These are phyloP conservation scores for Heliothis peltigera DNA, from an alignment of 2,888 invertebrate species.

Conservation along the genomic window DNA sequence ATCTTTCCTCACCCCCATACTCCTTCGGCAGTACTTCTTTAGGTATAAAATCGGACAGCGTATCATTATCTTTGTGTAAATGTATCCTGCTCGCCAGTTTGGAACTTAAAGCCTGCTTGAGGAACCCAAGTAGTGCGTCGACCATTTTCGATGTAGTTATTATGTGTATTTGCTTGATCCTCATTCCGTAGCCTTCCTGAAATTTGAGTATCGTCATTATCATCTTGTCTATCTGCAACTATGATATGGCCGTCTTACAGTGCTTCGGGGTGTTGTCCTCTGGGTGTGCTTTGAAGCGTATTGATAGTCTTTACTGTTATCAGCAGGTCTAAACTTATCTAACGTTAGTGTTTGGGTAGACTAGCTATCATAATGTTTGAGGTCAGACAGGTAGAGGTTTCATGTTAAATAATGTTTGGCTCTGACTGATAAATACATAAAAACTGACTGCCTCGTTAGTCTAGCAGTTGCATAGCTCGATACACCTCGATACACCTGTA, in stretches of 20 bases:
- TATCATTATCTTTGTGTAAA: conserved; percentile 65
- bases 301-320: background rate
- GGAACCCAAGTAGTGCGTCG: conserved; percentile 64
- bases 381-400: too few species aligned
- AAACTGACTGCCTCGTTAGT: too few species aligned
- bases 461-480: too few species aligned
- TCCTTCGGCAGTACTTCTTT: conserved; percentile 74
- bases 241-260: too few species aligned
- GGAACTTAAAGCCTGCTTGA: conserved; percentile 71
- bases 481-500: too few species aligned
- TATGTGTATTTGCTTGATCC: conserved; percentile 74
- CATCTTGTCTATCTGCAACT: too few species aligned
- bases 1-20: conserved; percentile 73
- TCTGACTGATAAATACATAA: too few species aligned
- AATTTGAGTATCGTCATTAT: conserved; percentile 41
- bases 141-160: conserved; percentile 71
- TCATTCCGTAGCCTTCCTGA: conserved; percentile 77
- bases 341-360: too few species aligned
- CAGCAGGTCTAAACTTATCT: too few species aligned
- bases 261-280: background rate
- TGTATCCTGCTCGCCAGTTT: conserved; percentile 71
- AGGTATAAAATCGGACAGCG: conserved; percentile 64
- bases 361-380: too few species aligned
- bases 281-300: background rate
- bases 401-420: too few species aligned